phyloP scores from a whole-genome alignment of 2,888 invertebrate species.

The Agrochola litura region DNA sequence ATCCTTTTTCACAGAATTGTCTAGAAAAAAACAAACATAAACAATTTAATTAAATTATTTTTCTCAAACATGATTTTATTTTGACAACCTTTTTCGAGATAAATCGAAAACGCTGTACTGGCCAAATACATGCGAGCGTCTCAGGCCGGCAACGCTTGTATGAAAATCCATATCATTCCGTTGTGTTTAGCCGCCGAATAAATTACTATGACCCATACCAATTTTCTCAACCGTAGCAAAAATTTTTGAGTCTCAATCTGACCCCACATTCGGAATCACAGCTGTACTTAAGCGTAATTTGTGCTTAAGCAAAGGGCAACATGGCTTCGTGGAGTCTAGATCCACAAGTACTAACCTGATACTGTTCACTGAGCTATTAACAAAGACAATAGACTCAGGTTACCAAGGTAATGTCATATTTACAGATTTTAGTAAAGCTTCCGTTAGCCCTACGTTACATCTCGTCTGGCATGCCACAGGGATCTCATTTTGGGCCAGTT shows the following conservation, averaged over 20 bases:
- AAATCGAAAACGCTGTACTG: no score
- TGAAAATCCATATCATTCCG: no score
- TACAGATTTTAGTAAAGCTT: background rate
- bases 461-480: background rate
- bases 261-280: background rate
- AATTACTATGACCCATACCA: no score
- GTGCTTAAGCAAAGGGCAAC: background rate
- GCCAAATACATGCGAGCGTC: no score
- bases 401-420: background rate
- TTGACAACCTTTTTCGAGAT: no score
- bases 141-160: no score
- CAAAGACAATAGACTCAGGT: background rate
- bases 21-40: conserved; percentile 64
- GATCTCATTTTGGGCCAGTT: background rate
- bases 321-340: background rate
- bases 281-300: background rate
- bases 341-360: background rate
- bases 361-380: background rate
- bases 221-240: background rate
- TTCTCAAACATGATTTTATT: no score
- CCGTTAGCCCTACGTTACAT: background rate
- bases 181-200: no score
- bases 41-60: background rate
- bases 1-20: conserved; percentile 81
- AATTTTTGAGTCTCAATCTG: background rate